Conservation (phyloP, 2,113 vertebrate species). For the Gallinago media region DNA sequence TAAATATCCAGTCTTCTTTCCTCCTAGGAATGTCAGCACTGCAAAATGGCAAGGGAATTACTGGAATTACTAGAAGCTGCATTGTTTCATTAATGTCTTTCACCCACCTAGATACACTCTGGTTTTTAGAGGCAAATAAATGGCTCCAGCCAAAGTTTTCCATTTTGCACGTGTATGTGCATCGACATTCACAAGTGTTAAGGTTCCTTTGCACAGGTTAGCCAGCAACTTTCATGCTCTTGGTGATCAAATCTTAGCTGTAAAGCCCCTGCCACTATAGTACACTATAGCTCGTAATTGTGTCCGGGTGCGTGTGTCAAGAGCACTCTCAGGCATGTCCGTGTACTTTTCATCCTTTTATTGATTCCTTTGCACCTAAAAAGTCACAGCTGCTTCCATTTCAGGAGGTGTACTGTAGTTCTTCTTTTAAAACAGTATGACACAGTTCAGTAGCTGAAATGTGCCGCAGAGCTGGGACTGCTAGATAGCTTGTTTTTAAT, state of each 20-base stretch:
- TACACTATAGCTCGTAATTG: background rate
- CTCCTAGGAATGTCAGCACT: background rate
- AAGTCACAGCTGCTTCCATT: conserved; percentile 69
- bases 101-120: background rate
- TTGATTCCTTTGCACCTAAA: conserved; percentile 61
- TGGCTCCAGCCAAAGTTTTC: background rate
- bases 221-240: background rate
- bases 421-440: conserved; percentile 68
- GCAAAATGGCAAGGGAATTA: background rate
- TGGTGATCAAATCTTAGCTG: background rate
- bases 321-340: conserved; percentile 5
- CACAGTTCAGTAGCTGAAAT: conserved; percentile 65
- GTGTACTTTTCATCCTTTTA: conserved; percentile 46
- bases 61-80: background rate
- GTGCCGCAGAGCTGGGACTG: conserved; percentile 53
- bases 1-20: background rate
- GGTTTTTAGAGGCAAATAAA: background rate
- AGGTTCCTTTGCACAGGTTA: background rate
- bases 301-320: background rate
- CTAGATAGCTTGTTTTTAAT: conserved; percentile 70
- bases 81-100: background rate
- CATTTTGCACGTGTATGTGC: background rate
- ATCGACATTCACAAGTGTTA: background rate
- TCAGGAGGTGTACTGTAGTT: conserved; percentile 28
- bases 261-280: background rate